Base-by-base conservation (phyloP, 2,113 vertebrate genomes). In the Xenopus tropicalis region DNA sequence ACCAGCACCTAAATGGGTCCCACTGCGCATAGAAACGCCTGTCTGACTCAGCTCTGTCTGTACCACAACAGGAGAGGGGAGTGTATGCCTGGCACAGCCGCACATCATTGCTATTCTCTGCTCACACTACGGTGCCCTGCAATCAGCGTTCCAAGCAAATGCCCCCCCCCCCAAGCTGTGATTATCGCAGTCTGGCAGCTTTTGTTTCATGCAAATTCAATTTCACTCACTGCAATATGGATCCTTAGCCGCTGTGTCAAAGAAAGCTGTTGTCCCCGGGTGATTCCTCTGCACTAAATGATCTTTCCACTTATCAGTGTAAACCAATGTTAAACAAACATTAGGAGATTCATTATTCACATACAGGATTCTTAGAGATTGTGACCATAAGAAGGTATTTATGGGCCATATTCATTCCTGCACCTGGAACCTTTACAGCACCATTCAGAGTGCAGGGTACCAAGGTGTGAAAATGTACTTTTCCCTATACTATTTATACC, bases 221-320 rank as follows among this genome's bases (percentile, higher is more conserved):
- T 77, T 78, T 37, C 70, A 88, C 95, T 96, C 79, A 98, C 96
- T 91, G 75, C 89, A 94, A 81, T 90, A 98, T 1, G 96, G 96
- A 21, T 88, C 83, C 29, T 88, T 44, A 7, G 90, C 81, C 0
- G 88, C 89, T 37, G 96, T 98, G 77, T 93, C 94, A 73, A 98
- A 96, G 88, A 90, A 97, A 3, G 89, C 89, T 73, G 87, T 92
- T 17, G 87, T 93, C 82, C 65, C 79, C 12, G 84, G 84, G 72
- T 83, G 87, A 54, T 81, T 81, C 11, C 71, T 89, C 85, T 66
- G 80, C 81, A 67, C 88, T 74, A 82, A 89, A 66, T 82, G 81
- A 37, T 90, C 90, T 72, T 85, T 93, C 96, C 95, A 98, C 10
- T 72, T 70, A 22, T 88, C 89, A 69, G 93, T 61, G 48, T 94